Evolutionary conservation across 2,797 vertebrate species (phyloP).

Genomic region (Cottoperca gobio): DNA sequence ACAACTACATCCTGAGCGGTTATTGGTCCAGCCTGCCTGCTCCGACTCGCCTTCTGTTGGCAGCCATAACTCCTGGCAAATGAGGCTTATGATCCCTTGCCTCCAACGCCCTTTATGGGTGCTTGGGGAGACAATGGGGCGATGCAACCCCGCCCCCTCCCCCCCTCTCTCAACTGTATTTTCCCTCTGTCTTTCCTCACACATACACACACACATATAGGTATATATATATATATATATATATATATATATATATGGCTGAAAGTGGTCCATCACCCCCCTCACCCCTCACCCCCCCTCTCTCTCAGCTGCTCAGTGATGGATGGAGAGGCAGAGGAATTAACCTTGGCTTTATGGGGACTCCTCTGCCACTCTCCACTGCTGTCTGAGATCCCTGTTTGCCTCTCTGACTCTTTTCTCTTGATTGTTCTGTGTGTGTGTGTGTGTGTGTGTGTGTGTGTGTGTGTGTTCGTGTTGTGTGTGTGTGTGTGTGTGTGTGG

Average conservation of each 20-base stretch:
- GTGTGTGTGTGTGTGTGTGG: conserved; percentile 29
- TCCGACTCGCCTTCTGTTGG: conserved; percentile 51
- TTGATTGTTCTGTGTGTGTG: conserved; percentile 48
- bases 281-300: not conserved
- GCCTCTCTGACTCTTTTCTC: conserved; percentile 55
- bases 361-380: conserved; percentile 82
- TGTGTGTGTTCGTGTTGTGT: conserved; percentile 21
- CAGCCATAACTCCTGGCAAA: conserved; percentile 78
- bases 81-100: conserved; percentile 77
- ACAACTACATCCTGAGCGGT: conserved; percentile 59
- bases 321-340: conserved; percentile 80
- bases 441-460: conserved; percentile 26
- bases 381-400: conserved; percentile 65
- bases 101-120: conserved; percentile 87
- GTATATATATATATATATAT: conserved; percentile 31
- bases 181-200: conserved; percentile 43
- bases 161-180: conserved; percentile 68
- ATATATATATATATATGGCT: conserved; percentile 45
- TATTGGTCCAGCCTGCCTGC: conserved; percentile 28
- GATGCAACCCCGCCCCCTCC: conserved; percentile 58
- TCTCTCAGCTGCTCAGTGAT: conserved; percentile 78
- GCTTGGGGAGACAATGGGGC: conserved; percentile 87
- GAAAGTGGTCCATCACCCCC: conserved; percentile 60
- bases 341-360: conserved; percentile 91
- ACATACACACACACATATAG: conserved; percentile 9